Conservation (phyloP, 2,888 invertebrate species). For the Drosophila limbata region DNA sequence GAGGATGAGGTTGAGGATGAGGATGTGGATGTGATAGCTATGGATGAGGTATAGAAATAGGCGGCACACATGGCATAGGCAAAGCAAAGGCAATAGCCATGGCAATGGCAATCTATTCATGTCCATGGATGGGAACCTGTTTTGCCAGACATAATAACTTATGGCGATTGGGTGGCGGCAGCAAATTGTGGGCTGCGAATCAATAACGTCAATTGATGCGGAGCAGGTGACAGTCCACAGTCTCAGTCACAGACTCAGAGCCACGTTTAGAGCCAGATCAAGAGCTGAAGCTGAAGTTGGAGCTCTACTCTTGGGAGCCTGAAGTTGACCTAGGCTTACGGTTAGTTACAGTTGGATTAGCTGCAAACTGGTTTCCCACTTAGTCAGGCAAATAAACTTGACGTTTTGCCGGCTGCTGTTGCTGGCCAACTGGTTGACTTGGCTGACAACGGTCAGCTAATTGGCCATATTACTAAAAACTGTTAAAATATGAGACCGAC, state of each 20-base stretch:
- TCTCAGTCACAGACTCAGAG: neutral
- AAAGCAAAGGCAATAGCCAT: conserved; percentile 48
- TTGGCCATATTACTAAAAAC: conserved; percentile 69
- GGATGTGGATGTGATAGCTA: conserved; percentile 34
- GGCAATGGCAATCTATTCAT: conserved; percentile 69
- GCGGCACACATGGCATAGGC: conserved; percentile 57
- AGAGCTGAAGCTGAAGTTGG: neutral
- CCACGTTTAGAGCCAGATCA: neutral
- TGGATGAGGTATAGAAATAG: conserved; percentile 35
- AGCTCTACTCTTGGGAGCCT: conserved; percentile 34
- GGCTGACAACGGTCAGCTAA: conserved; percentile 64
- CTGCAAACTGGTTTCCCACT: conserved; percentile 53
- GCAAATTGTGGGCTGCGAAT: conserved; percentile 75
- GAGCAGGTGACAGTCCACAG: conserved; percentile 64
- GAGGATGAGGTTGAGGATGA: conserved; percentile 36
- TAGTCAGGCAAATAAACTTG: conserved; percentile 49
- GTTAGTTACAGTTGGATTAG: conserved; percentile 67
- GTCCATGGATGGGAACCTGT: conserved; percentile 69
- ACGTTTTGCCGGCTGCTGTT: conserved; percentile 4
- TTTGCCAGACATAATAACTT: conserved; percentile 75
- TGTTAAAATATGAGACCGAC: conserved; percentile 65
- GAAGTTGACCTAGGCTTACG: conserved; percentile 57
- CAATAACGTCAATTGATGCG: conserved; percentile 74
- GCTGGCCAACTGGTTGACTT: conserved; percentile 17
- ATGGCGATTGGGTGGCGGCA: conserved; percentile 73